Percentiles rank a stretch among this genome's conserved stretches.
Conservation (phyloP, 2,113 vertebrate species). For the Oreochromis tanganicae region DNA sequence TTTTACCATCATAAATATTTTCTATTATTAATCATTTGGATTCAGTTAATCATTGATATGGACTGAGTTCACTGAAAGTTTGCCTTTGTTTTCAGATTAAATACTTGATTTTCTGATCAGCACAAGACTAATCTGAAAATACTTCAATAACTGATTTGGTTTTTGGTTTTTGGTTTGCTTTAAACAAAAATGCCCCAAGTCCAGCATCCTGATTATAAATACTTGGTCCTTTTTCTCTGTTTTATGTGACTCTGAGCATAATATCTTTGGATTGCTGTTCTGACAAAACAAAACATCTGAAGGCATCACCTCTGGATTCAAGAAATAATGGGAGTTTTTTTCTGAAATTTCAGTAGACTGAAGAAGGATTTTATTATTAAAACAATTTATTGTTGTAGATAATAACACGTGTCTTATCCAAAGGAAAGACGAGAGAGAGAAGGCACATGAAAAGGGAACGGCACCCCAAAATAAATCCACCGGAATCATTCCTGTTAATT, state of each 20-base stretch:
- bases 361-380: background rate
- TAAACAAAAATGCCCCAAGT: background rate
- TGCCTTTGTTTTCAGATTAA: background rate
- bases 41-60: background rate
- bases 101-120: background rate
- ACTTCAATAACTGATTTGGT: background rate
- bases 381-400: background rate
- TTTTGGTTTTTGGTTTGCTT: background rate
- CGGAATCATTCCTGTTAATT: background rate
- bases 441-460: background rate
- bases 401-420: background rate
- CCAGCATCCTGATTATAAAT: background rate
- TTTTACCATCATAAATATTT: background rate
- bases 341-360: background rate
- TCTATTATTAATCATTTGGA: background rate
- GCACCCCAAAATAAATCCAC: background rate
- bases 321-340: background rate
- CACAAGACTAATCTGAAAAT: background rate
- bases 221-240: background rate
- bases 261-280: background rate
- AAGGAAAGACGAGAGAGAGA: background rate
- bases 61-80: background rate
- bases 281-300: background rate
- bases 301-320: background rate
- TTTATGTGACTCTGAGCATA: background rate